Percentiles rank a stretch among this genome's conserved stretches.
phyloP scores from a whole-genome alignment of 2,888 invertebrate genomes.

The Prosapia bicincta region DNA sequence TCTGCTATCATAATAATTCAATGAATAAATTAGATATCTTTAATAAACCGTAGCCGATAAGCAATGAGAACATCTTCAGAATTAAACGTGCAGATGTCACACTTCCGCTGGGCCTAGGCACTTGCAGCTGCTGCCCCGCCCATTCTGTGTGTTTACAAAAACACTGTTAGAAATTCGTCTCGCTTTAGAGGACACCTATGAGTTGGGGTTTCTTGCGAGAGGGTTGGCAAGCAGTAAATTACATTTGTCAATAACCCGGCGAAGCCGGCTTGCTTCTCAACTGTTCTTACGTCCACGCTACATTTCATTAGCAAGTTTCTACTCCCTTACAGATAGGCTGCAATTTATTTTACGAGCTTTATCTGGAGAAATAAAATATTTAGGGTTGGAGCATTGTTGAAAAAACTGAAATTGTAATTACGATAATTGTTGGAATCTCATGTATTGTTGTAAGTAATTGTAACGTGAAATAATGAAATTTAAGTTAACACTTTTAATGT shows the following conservation, averaged over 20 bases:
- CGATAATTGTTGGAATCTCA: too few relatives aligned
- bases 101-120: not conserved
- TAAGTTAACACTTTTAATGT: too few relatives aligned
- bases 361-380: not conserved
- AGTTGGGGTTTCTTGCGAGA: not conserved
- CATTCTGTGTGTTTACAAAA: not conserved
- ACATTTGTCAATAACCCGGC: not conserved
- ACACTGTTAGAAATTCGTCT: conserved; percentile 2
- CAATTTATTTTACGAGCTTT: not conserved
- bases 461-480: too few relatives aligned
- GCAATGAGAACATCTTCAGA: too few relatives aligned
- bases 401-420: too few relatives aligned
- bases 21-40: too few relatives aligned
- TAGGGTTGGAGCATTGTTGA: too few relatives aligned
- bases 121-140: not conserved
- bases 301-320: not conserved
- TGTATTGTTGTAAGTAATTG: too few relatives aligned
- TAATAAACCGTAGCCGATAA: too few relatives aligned
- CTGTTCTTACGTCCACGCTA: not conserved
- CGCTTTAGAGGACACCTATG: not conserved
- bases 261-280: not conserved
- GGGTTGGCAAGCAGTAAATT: not conserved
- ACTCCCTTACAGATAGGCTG: not conserved
- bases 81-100: not conserved
- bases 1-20: too few relatives aligned